Evolutionary conservation across 2,113 vertebrate genomes (phyloP).

Genomic region (Andinoacara biseriatus): DNA sequence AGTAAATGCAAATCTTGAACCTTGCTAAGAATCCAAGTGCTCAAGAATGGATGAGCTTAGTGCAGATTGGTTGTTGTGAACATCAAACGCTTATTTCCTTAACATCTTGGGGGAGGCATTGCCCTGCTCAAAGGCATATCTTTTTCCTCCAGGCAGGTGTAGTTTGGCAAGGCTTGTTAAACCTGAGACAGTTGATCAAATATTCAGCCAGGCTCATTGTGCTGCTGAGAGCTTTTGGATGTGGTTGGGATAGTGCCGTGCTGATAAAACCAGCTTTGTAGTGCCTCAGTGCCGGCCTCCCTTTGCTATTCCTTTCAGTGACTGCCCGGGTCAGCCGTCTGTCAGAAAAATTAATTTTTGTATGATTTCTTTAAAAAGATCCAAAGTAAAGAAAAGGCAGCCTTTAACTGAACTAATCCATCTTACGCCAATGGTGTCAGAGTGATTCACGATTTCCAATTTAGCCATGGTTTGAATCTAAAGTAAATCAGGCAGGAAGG

Average conservation of each 20-base stretch:
- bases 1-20: slow-evolving; percentile 49
- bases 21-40: slow-evolving; percentile 32
- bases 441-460: slow-evolving; percentile 88
- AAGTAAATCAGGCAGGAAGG: slow-evolving; percentile 80
- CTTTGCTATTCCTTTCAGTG: slow-evolving; percentile 65
- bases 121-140: slow-evolving; percentile 67
- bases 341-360: slow-evolving; percentile 73
- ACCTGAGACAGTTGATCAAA: slow-evolving; percentile 75
- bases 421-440: slow-evolving; percentile 78
- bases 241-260: slow-evolving; percentile 42
- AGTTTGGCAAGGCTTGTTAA: slow-evolving; percentile 74
- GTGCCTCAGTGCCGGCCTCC: slow-evolving; percentile 32
- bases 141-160: slow-evolving; percentile 70
- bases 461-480: slow-evolving; percentile 81
- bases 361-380: slow-evolving; percentile 72
- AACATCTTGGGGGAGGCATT: slow-evolving; percentile 59
- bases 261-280: slow-evolving; percentile 72
- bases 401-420: slow-evolving; percentile 82
- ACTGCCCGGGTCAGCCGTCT: slow-evolving; percentile 64
- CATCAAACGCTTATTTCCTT: slow-evolving; percentile 66
- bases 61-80: slow-evolving; percentile 53
- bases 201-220: slow-evolving; percentile 71
- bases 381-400: slow-evolving; percentile 74
- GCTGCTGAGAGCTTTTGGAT: slow-evolving; percentile 64
- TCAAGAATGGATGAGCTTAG: slow-evolving; percentile 46